phyloP scores from a whole-genome alignment of 2,888 invertebrate species.

The Drosophila putrida region DNA sequence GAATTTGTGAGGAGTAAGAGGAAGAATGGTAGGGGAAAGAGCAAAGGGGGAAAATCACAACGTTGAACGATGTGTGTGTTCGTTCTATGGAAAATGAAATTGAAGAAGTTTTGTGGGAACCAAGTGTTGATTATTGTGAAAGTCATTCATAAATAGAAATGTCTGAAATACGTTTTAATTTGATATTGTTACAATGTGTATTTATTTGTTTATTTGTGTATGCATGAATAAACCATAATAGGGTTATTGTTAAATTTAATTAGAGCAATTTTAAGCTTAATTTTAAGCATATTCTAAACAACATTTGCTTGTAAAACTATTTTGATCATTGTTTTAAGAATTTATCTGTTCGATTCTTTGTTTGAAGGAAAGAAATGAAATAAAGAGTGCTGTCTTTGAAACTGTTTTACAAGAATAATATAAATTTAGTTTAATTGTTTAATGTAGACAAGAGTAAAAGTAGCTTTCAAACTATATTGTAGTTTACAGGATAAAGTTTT shows the following conservation, averaged over 20 bases:
- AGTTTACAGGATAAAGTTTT: too few relatives aligned
- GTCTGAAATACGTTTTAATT: slow-evolving; percentile 2
- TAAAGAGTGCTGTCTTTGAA: too few relatives aligned
- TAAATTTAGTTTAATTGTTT: too few relatives aligned
- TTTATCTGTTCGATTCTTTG: too few relatives aligned
- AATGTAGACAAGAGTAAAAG: too few relatives aligned
- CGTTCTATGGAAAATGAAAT: slow-evolving; percentile 49
- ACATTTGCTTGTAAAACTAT: too few relatives aligned
- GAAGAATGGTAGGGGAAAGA: not conserved
- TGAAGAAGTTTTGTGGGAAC: slow-evolving; percentile 38
- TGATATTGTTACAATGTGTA: slow-evolving; percentile 4
- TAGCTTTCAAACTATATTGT: too few relatives aligned
- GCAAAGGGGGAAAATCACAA: not conserved
- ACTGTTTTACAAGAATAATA: too few relatives aligned
- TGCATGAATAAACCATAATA: slow-evolving; percentile 1
- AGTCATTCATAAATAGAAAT: slow-evolving; percentile 53
- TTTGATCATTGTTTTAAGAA: too few relatives aligned
- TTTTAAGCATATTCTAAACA: not conserved
- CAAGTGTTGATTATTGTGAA: slow-evolving; percentile 41
- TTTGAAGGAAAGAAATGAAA: too few relatives aligned
- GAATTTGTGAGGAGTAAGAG: not conserved
- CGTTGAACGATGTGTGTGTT: slow-evolving; percentile 48
- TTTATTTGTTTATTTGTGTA: slow-evolving; percentile 6
- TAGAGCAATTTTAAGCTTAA: not conserved
- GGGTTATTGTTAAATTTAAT: not conserved